Evolutionary conservation across 1,140 invertebrate species (phyloP).

Genomic region (Belonocnema kinseyi): DNA sequence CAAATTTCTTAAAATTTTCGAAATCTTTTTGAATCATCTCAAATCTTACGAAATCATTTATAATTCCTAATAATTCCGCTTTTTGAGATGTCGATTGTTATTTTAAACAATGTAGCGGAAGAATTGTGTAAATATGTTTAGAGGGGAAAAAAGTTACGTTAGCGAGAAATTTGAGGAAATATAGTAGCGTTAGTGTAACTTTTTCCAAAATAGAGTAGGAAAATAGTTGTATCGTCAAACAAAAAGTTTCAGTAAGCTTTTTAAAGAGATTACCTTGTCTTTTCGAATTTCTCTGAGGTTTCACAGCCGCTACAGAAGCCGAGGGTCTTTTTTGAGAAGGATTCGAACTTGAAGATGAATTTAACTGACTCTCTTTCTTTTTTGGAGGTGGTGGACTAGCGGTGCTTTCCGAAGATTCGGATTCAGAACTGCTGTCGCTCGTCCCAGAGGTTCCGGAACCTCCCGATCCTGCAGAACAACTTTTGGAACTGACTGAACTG

Average conservation of each 20-base stretch:
- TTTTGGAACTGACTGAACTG: constrained; percentile 73
- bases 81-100: no score
- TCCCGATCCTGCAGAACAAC: constrained; percentile 67
- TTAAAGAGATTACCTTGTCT: constrained; percentile 60
- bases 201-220: no score
- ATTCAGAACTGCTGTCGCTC: constrained; percentile 72
- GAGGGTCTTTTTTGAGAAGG: constrained; percentile 71
- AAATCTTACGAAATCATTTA: no score
- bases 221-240: no score
- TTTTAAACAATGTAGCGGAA: no score
- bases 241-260: background rate
- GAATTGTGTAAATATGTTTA: no score
- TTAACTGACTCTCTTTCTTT: constrained; percentile 67
- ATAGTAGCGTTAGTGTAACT: no score
- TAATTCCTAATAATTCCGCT: no score
- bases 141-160: no score
- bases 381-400: constrained; percentile 66
- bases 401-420: constrained; percentile 72
- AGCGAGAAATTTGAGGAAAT: no score
- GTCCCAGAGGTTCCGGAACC: constrained; percentile 69
- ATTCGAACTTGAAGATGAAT: constrained; percentile 54
- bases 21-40: no score
- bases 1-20: no score
- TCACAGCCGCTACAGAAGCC: constrained; percentile 67
- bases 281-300: constrained; percentile 71